Base-by-base conservation (phyloP, 2,797 vertebrate genomes). In the Sebastes nivosus region DNA sequence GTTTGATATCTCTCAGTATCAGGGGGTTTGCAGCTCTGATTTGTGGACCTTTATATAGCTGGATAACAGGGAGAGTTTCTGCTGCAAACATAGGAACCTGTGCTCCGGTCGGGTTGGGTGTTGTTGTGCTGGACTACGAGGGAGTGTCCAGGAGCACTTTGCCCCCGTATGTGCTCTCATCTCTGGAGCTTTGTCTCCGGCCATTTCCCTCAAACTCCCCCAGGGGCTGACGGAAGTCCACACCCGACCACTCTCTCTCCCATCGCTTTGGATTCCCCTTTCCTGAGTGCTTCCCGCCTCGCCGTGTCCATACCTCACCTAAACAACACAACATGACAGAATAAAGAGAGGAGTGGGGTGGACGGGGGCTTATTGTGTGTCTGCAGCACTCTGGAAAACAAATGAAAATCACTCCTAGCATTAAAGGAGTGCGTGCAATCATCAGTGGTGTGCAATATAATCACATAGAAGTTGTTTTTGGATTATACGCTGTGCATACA, bases 131-230 rank as follows among this genome's bases (percentile, higher is more conserved):
- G 69, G 24, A 74, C 78, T 68, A 22, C 2, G 46, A 79, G 74
- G 84, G 84, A 88, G 90, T 69, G 65, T 84, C 90, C 91, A 82
- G 70, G 58, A 86, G 85, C 77, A 36, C 85, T 89, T 83, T 88
- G 81, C 70, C 87, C 85, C 80, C 8, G 67, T 60, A 82, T 66
- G 72, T 36, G 6, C 82, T 91, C 89, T 91, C 91, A 89, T 89
- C 92, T 92, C 84, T 91, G 87, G 77, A 89, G 88, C 89, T 89
- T 91, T 91, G 90, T 90, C 88, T 92, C 82, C 2, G 11, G 69
- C 80, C 72, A 79, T 84, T 89, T 91, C 91, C 93, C 90, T 83
- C 65, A 16, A 84, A 84, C 66, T 88, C 85, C 89, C 91, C 72
- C 77, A 75, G 79, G 85, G 72, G 64, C 85, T 14, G 66, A 70